These are phyloP conservation scores for Anarsia innoxiella DNA, from an alignment of 2,888 invertebrate species.

Conservation along the genomic window DNA sequence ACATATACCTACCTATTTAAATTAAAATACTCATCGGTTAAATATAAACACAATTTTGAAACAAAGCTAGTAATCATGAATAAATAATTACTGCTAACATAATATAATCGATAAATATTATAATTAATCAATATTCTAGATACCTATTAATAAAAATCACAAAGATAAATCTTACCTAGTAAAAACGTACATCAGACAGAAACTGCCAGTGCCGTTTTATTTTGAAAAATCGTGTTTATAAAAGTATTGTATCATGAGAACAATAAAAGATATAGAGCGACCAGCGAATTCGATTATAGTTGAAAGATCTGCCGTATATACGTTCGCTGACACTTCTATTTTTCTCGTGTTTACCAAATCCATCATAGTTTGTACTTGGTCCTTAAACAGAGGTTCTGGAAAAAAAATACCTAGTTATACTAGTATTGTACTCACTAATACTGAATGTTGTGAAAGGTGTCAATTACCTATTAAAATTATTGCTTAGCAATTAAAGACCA, in stretches of 20 bases:
- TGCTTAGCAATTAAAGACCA: too few species aligned
- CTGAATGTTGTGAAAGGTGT: too few species aligned
- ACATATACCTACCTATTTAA: too few species aligned
- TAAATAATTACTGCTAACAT: neutral
- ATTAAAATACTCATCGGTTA: too few species aligned
- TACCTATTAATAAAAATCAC: neutral
- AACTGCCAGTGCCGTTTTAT: neutral
- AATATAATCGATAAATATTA: neutral
- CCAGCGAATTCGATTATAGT: conserved; percentile 37
- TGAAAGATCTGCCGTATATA: conserved; percentile 34
- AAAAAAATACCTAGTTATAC: too few species aligned
- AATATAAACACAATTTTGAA: too few species aligned
- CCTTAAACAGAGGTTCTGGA: conserved; percentile 33
- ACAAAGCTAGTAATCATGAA: neutral
- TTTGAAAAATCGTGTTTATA: conserved; percentile 26
- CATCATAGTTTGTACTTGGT: conserved; percentile 41
- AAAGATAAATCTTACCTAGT: too few species aligned
- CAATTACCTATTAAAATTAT: neutral
- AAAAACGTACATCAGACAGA: too few species aligned
- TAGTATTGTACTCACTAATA: too few species aligned
- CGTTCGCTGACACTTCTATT: conserved; percentile 36
- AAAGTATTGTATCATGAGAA: conserved; percentile 48
- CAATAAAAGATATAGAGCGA: conserved; percentile 39
- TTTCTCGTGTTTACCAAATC: conserved; percentile 36
- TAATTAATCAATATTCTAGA: neutral